These are phyloP conservation scores for Trissolcus japonicus DNA, from an alignment of 2,888 invertebrate species.

Conservation along the genomic window DNA sequence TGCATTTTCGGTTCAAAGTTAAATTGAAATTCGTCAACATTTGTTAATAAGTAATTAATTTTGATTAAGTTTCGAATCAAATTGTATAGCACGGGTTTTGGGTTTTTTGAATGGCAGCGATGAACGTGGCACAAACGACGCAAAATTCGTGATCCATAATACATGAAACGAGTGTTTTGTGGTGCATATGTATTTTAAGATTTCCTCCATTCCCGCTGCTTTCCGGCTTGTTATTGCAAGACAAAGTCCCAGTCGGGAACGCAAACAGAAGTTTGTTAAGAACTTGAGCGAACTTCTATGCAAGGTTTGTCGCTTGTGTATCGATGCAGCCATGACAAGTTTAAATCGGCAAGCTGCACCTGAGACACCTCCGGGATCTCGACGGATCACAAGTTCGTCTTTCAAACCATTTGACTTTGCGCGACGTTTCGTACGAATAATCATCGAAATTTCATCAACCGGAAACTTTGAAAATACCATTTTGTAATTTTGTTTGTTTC, in stretches of 20 bases:
- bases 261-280: slow-evolving; percentile 45
- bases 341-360: slow-evolving; percentile 19
- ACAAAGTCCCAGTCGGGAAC: slow-evolving; percentile 36
- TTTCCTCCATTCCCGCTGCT: slow-evolving; percentile 15
- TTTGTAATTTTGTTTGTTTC: not conserved
- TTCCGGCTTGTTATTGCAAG: slow-evolving; percentile 32
- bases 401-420: slow-evolving; percentile 17
- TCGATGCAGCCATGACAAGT: slow-evolving; percentile 40
- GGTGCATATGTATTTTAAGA: slow-evolving; percentile 35
- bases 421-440: not conserved
- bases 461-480: not conserved
- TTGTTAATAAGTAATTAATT: no score
- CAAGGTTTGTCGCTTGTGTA: slow-evolving; percentile 23
- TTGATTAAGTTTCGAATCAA: no score
- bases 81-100: no score
- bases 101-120: no score
- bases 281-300: slow-evolving; percentile 38
- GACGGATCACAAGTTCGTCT: slow-evolving; percentile 18
- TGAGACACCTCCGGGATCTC: slow-evolving; percentile 22
- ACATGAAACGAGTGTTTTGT: slow-evolving; percentile 33
- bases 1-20: no score
- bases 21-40: no score
- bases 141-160: slow-evolving; percentile 27
- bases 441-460: not conserved
- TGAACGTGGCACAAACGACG: slow-evolving; percentile 10